A percentile compares a stretch with the other conserved stretches of the same genome.
Conservation (phyloP, 1,140 invertebrate genomes). For the Chymomyza costata region DNA sequence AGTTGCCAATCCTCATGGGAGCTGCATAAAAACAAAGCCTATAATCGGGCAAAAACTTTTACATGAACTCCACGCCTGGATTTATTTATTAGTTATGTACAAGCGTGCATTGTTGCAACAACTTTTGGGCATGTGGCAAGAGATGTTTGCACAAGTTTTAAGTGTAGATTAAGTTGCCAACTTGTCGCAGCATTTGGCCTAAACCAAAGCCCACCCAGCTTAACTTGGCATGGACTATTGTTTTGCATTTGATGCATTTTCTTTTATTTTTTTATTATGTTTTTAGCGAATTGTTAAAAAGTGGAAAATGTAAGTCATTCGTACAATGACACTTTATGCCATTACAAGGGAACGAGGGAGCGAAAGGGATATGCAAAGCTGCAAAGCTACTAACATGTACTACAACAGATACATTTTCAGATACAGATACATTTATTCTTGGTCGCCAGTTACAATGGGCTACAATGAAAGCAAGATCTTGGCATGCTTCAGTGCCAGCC, state of each 20-base stretch:
- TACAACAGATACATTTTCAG: constrained; percentile 23
- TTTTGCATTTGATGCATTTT: neutral
- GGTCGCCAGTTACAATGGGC: constrained; percentile 1
- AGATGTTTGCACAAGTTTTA: too few species aligned
- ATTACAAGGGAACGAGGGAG: neutral
- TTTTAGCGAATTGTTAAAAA: constrained; percentile 21
- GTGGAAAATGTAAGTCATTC: constrained; percentile 58
- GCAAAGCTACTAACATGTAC: too few species aligned
- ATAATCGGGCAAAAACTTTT: too few species aligned
- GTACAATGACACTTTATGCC: constrained; percentile 57
- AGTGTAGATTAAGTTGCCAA: too few species aligned
- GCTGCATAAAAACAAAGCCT: too few species aligned
- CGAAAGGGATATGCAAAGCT: too few species aligned
- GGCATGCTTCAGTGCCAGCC: constrained; percentile 41
- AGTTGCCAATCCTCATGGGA: too few species aligned
- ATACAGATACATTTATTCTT: constrained; percentile 1
- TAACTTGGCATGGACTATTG: neutral
- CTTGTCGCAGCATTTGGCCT: too few species aligned
- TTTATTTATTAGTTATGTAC: too few species aligned
- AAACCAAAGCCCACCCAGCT: too few species aligned
- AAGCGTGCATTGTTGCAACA: neutral
- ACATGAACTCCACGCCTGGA: too few species aligned
- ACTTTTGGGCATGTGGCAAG: neutral
- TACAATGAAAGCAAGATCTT: constrained; percentile 30
- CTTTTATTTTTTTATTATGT: constrained; percentile 6